phyloP scores from a whole-genome alignment of 1,140 invertebrate species.

The Hylyphantes graminicola region DNA sequence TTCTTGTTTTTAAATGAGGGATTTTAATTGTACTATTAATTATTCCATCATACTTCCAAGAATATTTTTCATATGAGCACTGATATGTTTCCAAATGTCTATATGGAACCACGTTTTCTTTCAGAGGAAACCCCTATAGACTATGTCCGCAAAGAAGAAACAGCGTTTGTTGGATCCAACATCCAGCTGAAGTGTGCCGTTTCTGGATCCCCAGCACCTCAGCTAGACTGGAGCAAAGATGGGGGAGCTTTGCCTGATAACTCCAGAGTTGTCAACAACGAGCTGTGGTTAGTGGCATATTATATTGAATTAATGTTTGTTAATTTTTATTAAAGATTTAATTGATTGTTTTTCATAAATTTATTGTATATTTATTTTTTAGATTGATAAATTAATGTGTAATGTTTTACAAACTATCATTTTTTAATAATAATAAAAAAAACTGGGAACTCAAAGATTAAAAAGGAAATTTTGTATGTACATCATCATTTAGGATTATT shows the following conservation, averaged over 20 bases:
- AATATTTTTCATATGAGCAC: too few relatives aligned
- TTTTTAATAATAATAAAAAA: too few relatives aligned
- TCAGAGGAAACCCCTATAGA: slow-evolving; percentile 57
- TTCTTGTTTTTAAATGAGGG: background rate
- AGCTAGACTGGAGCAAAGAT: slow-evolving; percentile 64
- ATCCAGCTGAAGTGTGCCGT: slow-evolving; percentile 62
- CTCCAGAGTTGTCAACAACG: slow-evolving; percentile 65
- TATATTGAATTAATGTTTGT: too few relatives aligned
- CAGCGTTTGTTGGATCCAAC: slow-evolving; percentile 62
- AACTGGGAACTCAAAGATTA: too few relatives aligned
- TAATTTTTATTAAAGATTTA: too few relatives aligned
- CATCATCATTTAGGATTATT: too few relatives aligned
- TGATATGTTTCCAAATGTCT: too few relatives aligned
- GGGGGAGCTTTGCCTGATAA: slow-evolving; percentile 67
- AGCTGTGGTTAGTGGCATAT: slow-evolving; percentile 48
- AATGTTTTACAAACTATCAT: background rate
- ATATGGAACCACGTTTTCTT: background rate
- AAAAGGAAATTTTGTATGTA: too few relatives aligned
- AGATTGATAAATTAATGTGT: background rate
- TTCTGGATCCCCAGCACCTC: slow-evolving; percentile 44
- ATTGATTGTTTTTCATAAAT: background rate
- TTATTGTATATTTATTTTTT: background rate
- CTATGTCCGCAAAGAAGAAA: slow-evolving; percentile 60
- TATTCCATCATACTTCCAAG: background rate
- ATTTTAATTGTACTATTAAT: background rate